These are phyloP conservation scores for Mesorhabditis spiculigera DNA, from an alignment of 2,888 invertebrate genomes.

Conservation along the genomic window DNA sequence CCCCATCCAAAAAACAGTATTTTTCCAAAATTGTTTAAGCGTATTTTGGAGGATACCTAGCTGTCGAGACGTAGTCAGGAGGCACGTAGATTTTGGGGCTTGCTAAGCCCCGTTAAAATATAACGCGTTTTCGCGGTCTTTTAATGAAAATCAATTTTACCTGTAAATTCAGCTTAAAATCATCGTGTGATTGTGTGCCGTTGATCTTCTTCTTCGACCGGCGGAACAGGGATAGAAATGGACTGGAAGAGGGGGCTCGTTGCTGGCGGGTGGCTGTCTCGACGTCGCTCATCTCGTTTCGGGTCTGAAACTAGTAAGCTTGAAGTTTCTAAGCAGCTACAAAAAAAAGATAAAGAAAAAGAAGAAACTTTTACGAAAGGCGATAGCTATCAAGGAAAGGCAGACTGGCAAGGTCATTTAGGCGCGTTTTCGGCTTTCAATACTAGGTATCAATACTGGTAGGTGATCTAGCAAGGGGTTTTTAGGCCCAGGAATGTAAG, in stretches of 20 bases:
- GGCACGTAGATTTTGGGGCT: not conserved
- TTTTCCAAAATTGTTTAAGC: not conserved
- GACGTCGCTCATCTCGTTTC: too few relatives aligned
- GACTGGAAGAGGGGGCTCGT: slow-evolving; percentile 8
- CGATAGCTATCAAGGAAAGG: not conserved
- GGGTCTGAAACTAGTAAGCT: not conserved
- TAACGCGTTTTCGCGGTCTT: not conserved
- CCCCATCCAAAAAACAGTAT: too few relatives aligned
- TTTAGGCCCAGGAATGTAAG: too few relatives aligned
- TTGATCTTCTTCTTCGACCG: slow-evolving; percentile 34
- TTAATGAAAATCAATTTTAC: not conserved
- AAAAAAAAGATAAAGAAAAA: too few relatives aligned
- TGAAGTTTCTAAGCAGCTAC: not conserved
- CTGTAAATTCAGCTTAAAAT: slow-evolving; percentile 5
- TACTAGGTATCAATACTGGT: too few relatives aligned
- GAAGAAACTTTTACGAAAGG: too few relatives aligned
- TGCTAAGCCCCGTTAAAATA: not conserved
- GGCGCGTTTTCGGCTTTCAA: too few relatives aligned
- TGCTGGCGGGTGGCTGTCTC: not conserved
- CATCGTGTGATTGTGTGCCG: slow-evolving; percentile 19
- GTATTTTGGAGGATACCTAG: not conserved
- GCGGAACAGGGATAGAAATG: slow-evolving; percentile 39
- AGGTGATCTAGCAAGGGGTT: too few relatives aligned
- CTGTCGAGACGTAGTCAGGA: not conserved
- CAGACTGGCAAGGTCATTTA: not conserved